Base-by-base conservation (phyloP, 2,888 invertebrate genomes). In the Mongoloraphidia duomilia region DNA sequence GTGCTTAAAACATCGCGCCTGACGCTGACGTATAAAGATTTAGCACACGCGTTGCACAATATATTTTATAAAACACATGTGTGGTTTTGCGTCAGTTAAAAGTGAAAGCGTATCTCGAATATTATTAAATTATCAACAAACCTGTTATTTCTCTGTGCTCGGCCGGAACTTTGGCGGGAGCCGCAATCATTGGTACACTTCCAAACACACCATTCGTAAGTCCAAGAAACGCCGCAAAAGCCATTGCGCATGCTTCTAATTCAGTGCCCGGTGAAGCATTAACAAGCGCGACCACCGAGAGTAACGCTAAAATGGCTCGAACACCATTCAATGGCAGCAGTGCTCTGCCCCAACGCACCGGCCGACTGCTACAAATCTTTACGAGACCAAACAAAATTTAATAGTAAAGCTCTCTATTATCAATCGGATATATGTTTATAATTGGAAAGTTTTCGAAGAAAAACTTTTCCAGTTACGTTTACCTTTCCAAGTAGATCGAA, bases 161-260 rank as follows among this genome's bases (percentile, higher is more conserved):
- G 51, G 88, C 84, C 11, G 87, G 81, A 6, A 93, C 91, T 61
- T 87, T 82, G 42, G 82, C 80, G 1, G 93, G 89, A 1, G 92
- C 93, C 61, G 88, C 75, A 60, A 93, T 91, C 89, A 93, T 93
- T 3, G 93, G 93, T 34, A 93, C 80, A 51, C 91, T 90, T 5
- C 93, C 93, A 49, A 93, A 80, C 41, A 92, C 72, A 0, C 93
- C 93, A 60, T 93, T 93, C 43, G 84, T 82, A 14, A 91, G 73
- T 2, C 93, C 93, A 52, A 93, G 69, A 1, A 80, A 59, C 59
- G 82, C 62, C 9, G 82, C 80, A 50, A 84, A 76, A 12, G 80
- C 59, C 53, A 84, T 72, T 0, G 85, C 77, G 55, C 80, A 80
- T 26, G 75, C 73, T 62, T 84, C 84, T 2, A 48, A 26, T 36